These are phyloP conservation scores for Scolanthus callimorphus DNA, from an alignment of 92 coral and sea anemone genomes.

Conservation along the genomic window DNA sequence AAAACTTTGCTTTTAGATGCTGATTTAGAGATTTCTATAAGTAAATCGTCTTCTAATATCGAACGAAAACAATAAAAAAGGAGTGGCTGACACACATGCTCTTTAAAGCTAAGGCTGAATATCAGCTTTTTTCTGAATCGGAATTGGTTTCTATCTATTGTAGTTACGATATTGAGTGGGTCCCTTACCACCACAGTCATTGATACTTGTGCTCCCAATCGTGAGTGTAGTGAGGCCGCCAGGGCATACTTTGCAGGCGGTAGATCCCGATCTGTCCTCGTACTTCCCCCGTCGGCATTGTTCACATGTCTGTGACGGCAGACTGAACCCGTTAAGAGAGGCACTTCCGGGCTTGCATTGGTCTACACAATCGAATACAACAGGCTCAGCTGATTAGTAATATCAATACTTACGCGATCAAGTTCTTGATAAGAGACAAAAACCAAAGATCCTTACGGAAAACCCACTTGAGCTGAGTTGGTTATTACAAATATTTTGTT, in stretches of 20 bases:
- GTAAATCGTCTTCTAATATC: no score
- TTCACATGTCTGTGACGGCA: constrained; percentile 41
- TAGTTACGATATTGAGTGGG: neutral
- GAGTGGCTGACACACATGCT: no score
- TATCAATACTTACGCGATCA: neutral
- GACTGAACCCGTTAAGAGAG: constrained; percentile 40
- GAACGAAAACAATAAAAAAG: no score
- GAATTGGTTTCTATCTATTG: neutral
- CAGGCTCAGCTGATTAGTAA: no score
- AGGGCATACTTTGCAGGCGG: constrained; percentile 60
- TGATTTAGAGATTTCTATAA: no score
- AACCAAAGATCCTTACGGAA: no score
- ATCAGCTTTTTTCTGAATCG: neutral
- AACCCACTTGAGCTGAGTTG: no score
- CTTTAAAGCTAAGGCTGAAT: no score
- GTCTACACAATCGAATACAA: no score
- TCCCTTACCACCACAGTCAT: constrained; percentile 64
- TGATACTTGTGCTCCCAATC: constrained; percentile 15
- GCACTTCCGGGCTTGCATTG: constrained; percentile 16
- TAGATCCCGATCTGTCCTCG: constrained; percentile 47
- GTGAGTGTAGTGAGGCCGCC: constrained; percentile 39
- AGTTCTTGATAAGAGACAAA: neutral
- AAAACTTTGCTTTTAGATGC: no score
- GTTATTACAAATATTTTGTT: no score
- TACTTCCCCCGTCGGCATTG: constrained; percentile 37